Base-by-base conservation (phyloP, 2,797 vertebrate species). In the Dromococcyx pavoninus region DNA sequence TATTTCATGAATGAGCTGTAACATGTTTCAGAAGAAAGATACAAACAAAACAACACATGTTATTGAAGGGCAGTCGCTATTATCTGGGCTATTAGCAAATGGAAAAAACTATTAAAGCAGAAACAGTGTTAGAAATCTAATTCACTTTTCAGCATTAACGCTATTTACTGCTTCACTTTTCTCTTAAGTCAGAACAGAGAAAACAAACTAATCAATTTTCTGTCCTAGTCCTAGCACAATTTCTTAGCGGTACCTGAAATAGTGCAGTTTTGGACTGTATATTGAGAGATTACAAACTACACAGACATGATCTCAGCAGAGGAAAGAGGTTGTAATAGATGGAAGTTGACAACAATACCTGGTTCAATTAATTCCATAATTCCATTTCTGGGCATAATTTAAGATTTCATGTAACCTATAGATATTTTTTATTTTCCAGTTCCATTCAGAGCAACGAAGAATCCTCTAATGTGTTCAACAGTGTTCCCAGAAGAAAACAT, bases 81-180 rank as follows among this genome's bases (percentile, higher is more conserved):
- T 96, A 96, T 92, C 88, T 78, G 76, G 75, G 70, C 89, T 96
- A 96, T 96, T 96, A 96, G 91, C 84, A 94, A 95, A 95, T 92
- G 94, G 88, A 89, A 96, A 90, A 94, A 95, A 90, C 92, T 95
- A 91, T 95, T 95, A 95, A 94, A 93, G 75, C 57, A 93, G 88
- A 93, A 97, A 95, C 66, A 75, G 77, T 82, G 83, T 87, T 94
- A 94, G 88, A 95, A 95, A 94, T 93, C 91, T 95, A 91, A 95
- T 95, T 95, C 93, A 89, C 84, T 93, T 94, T 90, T 87, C 84
- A 53, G 57, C 84, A 93, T 97, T 95, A 93, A 86, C 3, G 1
- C 88, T 93, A 92, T 95, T 96, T 95, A 91, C 94, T 87, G 65
- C 71, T 95, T 89, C 76, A 46, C 91, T 88, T 73, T 74, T 79